Percentiles rank a stretch among this genome's conserved stretches.
phyloP scores from a whole-genome alignment of 2,797 vertebrate genomes.

The Myiotriccus ornatus region DNA sequence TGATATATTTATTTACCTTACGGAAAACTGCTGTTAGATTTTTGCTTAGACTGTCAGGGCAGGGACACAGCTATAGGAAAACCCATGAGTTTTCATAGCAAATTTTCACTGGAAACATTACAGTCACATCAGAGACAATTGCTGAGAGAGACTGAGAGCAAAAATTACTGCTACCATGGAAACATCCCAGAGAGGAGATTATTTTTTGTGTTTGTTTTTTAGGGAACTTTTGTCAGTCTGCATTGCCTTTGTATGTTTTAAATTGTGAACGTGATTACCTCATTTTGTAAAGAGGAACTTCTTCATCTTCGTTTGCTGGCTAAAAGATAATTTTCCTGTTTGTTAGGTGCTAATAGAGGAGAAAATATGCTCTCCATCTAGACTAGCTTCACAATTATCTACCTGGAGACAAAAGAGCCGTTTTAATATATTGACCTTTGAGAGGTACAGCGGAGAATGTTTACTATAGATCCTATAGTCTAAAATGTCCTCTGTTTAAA shows the following conservation, averaged over 20 bases:
- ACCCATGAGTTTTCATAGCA: not conserved
- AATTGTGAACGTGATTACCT: not conserved
- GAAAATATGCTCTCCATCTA: not conserved
- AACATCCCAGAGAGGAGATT: constrained; percentile 24
- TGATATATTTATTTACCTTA: not conserved
- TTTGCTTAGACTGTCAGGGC: not conserved
- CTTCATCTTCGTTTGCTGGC: not conserved
- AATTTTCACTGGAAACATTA: not conserved
- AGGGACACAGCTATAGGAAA: not conserved
- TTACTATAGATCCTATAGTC: not conserved
- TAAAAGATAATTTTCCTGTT: not conserved
- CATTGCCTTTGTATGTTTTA: not conserved
- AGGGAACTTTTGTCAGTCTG: not conserved
- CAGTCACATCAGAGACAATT: not conserved
- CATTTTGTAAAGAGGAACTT: not conserved
- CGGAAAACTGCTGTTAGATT: not conserved
- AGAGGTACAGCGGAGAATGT: not conserved
- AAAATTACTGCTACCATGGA: constrained; percentile 55
- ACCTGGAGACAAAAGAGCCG: not conserved
- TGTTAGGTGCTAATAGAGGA: not conserved
- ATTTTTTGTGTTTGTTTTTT: not conserved
- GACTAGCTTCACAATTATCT: not conserved
- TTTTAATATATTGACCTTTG: not conserved
- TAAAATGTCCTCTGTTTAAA: not conserved
- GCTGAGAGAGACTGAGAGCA: not conserved